Percentiles rank a stretch among this genome's conserved stretches.
Conservation (phyloP, 2,113 vertebrate genomes). For the Microcebus tavaratra region DNA sequence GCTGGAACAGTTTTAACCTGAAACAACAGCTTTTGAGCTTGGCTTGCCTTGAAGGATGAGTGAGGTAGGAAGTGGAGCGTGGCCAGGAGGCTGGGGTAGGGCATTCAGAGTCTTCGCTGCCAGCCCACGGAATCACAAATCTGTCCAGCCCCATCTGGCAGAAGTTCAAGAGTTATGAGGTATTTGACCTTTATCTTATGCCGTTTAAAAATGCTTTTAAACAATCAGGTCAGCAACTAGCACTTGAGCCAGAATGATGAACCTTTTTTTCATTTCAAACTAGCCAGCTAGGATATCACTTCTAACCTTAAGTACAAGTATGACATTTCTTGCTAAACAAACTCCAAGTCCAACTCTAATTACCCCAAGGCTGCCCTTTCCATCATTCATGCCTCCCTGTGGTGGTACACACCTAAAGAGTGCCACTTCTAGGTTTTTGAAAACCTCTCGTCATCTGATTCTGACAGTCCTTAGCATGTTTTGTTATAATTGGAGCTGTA, state of each 20-base stretch:
- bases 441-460: neutral
- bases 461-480: neutral
- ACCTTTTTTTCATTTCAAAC: neutral
- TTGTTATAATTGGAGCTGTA: neutral
- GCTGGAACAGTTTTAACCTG: neutral
- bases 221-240: constrained; percentile 9
- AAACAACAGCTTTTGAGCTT: neutral
- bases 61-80: no score
- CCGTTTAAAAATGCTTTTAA: constrained; percentile 36
- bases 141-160: neutral
- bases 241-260: constrained; percentile 19
- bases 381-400: accelerated
- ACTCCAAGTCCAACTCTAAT: neutral
- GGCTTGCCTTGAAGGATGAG: neutral
- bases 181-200: constrained; percentile 65
- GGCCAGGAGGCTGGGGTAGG: accelerated
- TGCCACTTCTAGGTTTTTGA: no score
- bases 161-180: neutral
- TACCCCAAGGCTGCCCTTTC: neutral
- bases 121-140: neutral
- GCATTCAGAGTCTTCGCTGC: accelerated
- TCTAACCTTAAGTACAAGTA: constrained; percentile 34
- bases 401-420: accelerated
- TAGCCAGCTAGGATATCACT: neutral
- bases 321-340: constrained; percentile 53